Base-by-base conservation (phyloP, 2,888 invertebrate genomes). In the Dicranocentrus wangi region DNA sequence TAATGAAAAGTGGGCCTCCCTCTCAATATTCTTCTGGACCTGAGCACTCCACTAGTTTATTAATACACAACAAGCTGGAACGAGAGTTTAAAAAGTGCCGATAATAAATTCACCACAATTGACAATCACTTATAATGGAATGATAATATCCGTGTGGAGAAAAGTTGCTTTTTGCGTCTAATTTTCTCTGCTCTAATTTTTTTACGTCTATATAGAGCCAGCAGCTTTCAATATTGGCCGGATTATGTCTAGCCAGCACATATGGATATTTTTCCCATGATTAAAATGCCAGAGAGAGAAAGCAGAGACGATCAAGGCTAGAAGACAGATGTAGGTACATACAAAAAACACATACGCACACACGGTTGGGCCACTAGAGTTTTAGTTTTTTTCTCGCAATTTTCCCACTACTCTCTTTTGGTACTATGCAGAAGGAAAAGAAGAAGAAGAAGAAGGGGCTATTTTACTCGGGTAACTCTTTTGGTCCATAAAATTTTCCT, bases 101-200 rank as follows among this genome's bases (percentile, higher is more conserved):
- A 61, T 73, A 73, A 73, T 73, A 73, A 73, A 73, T 73, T 73
- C 72, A 73, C 72, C 47, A 32, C 53, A 51, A 73, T 53, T 73
- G 47, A 73, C 72, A 73, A 63, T 73, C 72, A 60, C 58, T 73
- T 73, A 19, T 61, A 32, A 13, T 61, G 28, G 63, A 63, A 73
- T 73, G 61, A 51, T 73, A 47, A 70, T 69, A 8, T 55, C 21
- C 10, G 3, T 32, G 27, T 25, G 25, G 15, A 58, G 10, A 51
- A 51, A 7, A 8, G 15, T 27, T n/a, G 10, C 23, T 17, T 60
- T 21, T 21, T 23, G 21, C 21, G 23, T 23, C 19, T 27, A 58
- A 58, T 10, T 27, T 23, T 2, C 27, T 3, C 5, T 7, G 23
- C 58, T 25, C 58, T 25, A 23, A 58, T 53, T 68, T 23, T 47